Conservation (phyloP, 2,797 vertebrate genomes). For the Margarornis squamiger region DNA sequence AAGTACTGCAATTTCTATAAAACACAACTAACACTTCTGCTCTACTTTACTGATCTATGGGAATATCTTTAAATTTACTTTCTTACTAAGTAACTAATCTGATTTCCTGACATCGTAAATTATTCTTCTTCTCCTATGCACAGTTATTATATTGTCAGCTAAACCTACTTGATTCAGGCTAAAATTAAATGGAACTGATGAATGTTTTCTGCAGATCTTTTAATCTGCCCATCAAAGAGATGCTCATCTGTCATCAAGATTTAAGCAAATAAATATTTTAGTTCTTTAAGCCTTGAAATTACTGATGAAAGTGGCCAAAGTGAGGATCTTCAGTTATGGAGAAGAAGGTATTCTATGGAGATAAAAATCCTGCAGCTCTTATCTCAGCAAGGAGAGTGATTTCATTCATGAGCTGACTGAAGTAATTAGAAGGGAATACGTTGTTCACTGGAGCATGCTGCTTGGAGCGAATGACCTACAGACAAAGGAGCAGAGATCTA, state of each 20-base stretch:
- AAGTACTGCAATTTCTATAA: background rate
- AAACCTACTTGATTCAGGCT: background rate
- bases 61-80: background rate
- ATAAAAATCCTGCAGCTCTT: background rate
- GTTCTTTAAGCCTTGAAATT: background rate
- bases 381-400: background rate
- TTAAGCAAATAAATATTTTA: constrained; percentile 1
- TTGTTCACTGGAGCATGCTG: background rate
- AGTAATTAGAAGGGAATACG: background rate
- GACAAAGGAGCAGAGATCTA: background rate
- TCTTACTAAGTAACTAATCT: background rate
- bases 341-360: background rate
- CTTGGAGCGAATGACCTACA: background rate
- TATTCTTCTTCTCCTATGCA: background rate
- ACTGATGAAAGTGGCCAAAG: background rate
- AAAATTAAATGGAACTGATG: background rate
- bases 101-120: background rate
- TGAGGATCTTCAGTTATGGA: background rate
- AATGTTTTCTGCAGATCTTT: background rate
- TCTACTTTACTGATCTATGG: background rate
- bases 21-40: background rate
- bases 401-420: background rate
- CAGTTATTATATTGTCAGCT: background rate
- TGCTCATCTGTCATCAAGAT: background rate
- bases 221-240: background rate